Conservation (phyloP, 2,888 invertebrate genomes). For the Pristionchus arcanus region DNA sequence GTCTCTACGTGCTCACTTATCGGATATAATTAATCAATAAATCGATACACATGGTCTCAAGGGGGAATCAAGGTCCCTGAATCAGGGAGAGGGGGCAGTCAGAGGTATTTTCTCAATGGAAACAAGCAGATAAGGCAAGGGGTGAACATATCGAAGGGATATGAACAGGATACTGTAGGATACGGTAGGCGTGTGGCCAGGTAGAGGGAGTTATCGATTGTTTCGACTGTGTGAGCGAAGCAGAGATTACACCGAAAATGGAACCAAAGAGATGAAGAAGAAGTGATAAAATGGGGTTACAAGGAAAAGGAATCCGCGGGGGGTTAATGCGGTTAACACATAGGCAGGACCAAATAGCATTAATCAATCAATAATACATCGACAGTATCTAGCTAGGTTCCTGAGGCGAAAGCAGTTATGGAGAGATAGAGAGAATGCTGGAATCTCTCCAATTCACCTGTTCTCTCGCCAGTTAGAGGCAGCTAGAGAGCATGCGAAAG, state of each 20-base stretch:
- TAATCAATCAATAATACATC: not conserved
- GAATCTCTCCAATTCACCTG: not conserved
- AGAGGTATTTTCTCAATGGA: slow-evolving; percentile 1
- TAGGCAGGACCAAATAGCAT: slow-evolving; percentile 18
- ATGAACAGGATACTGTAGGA: slow-evolving; percentile 34
- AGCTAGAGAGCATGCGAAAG: not conserved
- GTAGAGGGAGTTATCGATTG: not conserved
- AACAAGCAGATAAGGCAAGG: slow-evolving; percentile 13
- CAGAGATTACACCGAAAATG: not conserved
- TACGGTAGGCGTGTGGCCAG: slow-evolving; percentile 2
- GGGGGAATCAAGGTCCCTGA: not conserved
- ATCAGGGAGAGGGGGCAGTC: not conserved
- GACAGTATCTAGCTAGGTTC: slow-evolving; percentile 28
- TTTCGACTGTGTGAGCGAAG: not conserved
- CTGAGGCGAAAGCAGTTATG: not conserved
- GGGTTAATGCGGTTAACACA: not conserved
- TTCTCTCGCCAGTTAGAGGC: not conserved
- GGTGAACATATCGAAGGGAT: not conserved
- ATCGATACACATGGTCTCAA: not conserved
- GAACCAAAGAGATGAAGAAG: not conserved
- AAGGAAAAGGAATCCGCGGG: not conserved
- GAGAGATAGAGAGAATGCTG: not conserved
- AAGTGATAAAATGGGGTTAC: not conserved
- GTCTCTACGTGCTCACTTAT: slow-evolving; percentile 31
- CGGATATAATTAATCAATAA: no score